Evolutionary conservation across 2,113 vertebrate species (phyloP).

Genomic region (Gnathonemus echidnorhynchus): DNA sequence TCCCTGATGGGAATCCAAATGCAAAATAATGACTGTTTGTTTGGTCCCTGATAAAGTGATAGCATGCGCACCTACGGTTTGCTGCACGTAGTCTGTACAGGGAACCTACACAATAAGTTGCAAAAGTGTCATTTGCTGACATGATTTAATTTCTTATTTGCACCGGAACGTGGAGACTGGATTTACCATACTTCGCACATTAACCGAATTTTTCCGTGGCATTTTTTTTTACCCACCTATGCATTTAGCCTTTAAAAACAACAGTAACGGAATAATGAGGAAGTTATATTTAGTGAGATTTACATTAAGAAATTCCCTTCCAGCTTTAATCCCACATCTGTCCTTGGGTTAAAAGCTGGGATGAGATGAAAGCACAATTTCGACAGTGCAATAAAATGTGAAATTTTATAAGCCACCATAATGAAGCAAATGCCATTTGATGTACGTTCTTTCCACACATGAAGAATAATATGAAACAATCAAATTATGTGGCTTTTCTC

Average conservation of each 20-base stretch:
- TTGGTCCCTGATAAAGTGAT: neutral
- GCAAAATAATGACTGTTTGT: neutral
- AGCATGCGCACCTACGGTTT: neutral
- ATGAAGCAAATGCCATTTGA: neutral
- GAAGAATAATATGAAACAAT: neutral
- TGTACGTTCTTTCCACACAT: neutral
- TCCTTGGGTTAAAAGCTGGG: neutral
- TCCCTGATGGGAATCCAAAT: neutral
- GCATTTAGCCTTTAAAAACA: neutral
- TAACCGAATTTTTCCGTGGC: neutral
- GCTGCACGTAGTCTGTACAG: neutral
- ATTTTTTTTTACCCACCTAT: neutral
- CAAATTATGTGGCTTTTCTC: neutral
- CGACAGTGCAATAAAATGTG: neutral
- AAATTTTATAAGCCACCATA: neutral
- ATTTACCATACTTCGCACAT: neutral
- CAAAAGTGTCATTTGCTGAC: neutral
- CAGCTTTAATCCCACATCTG: neutral
- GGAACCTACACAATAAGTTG: neutral
- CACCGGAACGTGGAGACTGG: neutral
- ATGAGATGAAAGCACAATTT: neutral
- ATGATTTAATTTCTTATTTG: neutral
- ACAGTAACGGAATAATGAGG: neutral
- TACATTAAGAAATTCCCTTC: neutral
- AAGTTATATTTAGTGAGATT: neutral